phyloP scores from a whole-genome alignment of 2,888 invertebrate species.

The Drosophila rellima region DNA sequence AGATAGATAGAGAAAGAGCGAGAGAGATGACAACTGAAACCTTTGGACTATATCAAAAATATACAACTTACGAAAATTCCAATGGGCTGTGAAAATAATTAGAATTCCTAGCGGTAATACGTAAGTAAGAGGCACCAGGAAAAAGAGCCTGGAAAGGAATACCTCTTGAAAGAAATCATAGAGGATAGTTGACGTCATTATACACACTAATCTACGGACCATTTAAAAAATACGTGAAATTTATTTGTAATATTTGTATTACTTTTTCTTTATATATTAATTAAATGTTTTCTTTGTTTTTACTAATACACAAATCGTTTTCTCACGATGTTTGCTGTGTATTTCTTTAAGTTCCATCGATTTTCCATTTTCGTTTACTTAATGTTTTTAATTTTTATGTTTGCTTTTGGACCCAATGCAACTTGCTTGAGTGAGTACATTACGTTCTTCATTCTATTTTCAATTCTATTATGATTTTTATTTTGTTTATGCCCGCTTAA shows the following conservation, averaged over 20 bases:
- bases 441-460: slow-evolving; percentile 51
- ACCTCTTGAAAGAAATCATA: slow-evolving; percentile 46
- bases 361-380: slow-evolving; percentile 11
- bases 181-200: slow-evolving; percentile 39
- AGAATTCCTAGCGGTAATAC: slow-evolving; percentile 5
- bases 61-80: slow-evolving; percentile 29
- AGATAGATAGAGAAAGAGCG: neutral
- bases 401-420: slow-evolving; percentile 73
- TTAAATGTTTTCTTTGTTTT: slow-evolving; percentile 33
- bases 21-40: slow-evolving; percentile 66
- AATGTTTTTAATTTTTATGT: slow-evolving; percentile 24
- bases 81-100: slow-evolving; percentile 26
- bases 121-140: slow-evolving; percentile 17
- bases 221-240: slow-evolving; percentile 67
- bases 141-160: slow-evolving; percentile 8
- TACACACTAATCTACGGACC: slow-evolving; percentile 71
- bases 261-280: slow-evolving; percentile 19
- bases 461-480: slow-evolving; percentile 33
- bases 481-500: slow-evolving; percentile 52
- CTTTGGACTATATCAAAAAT: slow-evolving; percentile 55
- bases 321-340: slow-evolving; percentile 23
- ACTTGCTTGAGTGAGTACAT: slow-evolving; percentile 69
- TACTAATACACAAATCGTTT: slow-evolving; percentile 38
- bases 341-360: slow-evolving; percentile 1
- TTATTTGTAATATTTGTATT: slow-evolving; percentile 32